A percentile compares a stretch with the other conserved stretches of the same genome.
These are phyloP conservation scores for Anguilla obscura DNA, from an alignment of 2,797 vertebrate genomes.

Conservation along the genomic window DNA sequence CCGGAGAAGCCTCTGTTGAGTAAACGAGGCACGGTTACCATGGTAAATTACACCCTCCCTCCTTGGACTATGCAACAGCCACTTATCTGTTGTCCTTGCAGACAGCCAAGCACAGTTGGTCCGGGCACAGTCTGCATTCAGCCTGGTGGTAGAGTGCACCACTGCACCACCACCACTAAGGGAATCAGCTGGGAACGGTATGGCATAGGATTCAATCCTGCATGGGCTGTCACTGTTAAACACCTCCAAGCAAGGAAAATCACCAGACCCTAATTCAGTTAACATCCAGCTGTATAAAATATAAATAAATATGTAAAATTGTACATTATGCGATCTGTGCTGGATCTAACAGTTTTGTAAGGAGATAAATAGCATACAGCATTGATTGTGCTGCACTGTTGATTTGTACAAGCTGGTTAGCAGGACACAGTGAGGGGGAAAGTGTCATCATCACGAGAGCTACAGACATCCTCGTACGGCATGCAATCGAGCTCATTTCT, in stretches of 20 bases:
- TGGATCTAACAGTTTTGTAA: neutral
- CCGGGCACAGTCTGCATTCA: neutral
- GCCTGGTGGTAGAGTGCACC: neutral
- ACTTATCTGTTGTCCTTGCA: neutral
- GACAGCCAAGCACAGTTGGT: neutral
- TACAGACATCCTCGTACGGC: neutral
- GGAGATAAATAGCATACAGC: neutral
- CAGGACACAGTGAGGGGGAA: neutral
- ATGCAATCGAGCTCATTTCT: neutral
- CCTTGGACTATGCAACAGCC: neutral
- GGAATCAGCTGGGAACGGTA: too few species aligned
- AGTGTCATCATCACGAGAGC: neutral
- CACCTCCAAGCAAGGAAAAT: neutral
- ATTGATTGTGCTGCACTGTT: neutral
- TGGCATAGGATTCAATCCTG: neutral
- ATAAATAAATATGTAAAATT: neutral
- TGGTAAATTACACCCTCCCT: neutral
- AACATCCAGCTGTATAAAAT: neutral
- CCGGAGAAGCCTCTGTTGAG: neutral
- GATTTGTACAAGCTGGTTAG: neutral
- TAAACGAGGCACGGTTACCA: neutral
- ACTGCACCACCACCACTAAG: neutral
- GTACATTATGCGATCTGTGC: neutral
- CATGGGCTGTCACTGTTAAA: neutral
- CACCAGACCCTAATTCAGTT: neutral